Percentiles rank a stretch among this genome's conserved stretches.
Conservation (phyloP, 1,140 invertebrate genomes). For the Leptestheria dahalacensis region DNA sequence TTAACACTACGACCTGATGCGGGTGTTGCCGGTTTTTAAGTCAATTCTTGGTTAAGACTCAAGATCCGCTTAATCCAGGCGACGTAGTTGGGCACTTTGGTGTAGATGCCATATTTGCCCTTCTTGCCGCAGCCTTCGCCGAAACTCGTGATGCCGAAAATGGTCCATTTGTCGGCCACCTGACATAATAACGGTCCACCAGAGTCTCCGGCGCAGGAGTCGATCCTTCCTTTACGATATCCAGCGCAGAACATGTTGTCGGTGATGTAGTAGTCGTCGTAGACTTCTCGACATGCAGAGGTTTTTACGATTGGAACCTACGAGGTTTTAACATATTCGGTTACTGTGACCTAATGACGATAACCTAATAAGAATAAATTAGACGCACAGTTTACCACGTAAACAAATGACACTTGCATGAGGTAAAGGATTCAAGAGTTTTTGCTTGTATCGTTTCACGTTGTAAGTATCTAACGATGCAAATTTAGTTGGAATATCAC, state of each 20-base stretch:
- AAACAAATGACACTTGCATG: conserved; percentile 5
- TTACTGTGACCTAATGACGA: too few relatives aligned
- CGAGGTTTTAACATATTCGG: too few relatives aligned
- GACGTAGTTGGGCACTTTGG: conserved; percentile 67
- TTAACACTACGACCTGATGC: too few relatives aligned
- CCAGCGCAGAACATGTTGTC: conserved; percentile 44
- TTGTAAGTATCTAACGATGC: not conserved
- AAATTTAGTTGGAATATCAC: not conserved
- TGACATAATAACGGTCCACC: conserved; percentile 49
- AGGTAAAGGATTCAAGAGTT: too few relatives aligned
- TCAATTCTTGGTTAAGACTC: conserved; percentile 15
- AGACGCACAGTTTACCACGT: not conserved
- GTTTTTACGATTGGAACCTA: conserved; percentile 38
- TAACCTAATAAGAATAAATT: too few relatives aligned
- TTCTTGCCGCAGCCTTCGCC: conserved; percentile 82
- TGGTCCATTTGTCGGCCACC: conserved; percentile 40
- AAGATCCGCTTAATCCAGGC: conserved; percentile 62
- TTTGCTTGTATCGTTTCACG: too few relatives aligned
- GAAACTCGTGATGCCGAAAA: conserved; percentile 85
- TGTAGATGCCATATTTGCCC: conserved; percentile 85
- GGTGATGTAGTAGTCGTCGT: conserved; percentile 38
- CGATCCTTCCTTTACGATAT: conserved; percentile 32
- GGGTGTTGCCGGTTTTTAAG: not conserved
- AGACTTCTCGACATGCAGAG: conserved; percentile 32
- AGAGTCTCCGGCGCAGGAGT: conserved; percentile 45